Base-by-base conservation (phyloP, 2,113 vertebrate genomes). In the Rhea pennata region DNA sequence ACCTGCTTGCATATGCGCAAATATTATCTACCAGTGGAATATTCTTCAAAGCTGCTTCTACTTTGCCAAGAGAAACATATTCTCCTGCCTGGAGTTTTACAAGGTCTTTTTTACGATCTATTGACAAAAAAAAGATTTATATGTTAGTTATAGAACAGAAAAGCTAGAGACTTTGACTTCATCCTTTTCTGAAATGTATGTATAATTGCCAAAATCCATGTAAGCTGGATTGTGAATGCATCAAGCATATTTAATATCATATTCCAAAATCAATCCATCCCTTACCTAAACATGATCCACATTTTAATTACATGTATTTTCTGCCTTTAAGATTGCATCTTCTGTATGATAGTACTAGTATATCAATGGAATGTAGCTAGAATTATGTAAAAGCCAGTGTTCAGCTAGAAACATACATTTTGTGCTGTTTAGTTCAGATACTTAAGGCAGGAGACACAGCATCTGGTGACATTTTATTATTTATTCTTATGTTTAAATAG, bases 21-120 rank as follows among this genome's bases (percentile, higher is more conserved):
- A 99, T 99, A 96, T 99, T 99, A 98, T 99, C 99, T 42, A 99
- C 97, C 77, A 99, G 92, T 5, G 99, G 93, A 74, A 99, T 98
- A 96, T 99, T 99, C 98, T 99, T 99, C 96, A 99, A 88, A 95
- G 98, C 98, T 62, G 99, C 98, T 95, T 99, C 99, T 81, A 99
- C 99, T 97, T 99, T 99, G 53, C 99, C 99, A 89, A 99, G 98
- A 84, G 99, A 99, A 91, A 99, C 99, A 42, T 99, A 99, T 90
- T 99, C 99, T 90, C 99, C 99, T 4, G 99, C 99, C 96, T 99
- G 99, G 33, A 99, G 98, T 87, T 99, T 99, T 82, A 99, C 99
- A 96, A 99, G 98, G 96, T 99, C 99, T 96, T 99, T 99, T 95
- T 99, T 99, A 92, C 99, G 99, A 97, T 99, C 99, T 99, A 78